phyloP scores from a whole-genome alignment of 2,888 invertebrate genomes.

The Nomada hirtipes region DNA sequence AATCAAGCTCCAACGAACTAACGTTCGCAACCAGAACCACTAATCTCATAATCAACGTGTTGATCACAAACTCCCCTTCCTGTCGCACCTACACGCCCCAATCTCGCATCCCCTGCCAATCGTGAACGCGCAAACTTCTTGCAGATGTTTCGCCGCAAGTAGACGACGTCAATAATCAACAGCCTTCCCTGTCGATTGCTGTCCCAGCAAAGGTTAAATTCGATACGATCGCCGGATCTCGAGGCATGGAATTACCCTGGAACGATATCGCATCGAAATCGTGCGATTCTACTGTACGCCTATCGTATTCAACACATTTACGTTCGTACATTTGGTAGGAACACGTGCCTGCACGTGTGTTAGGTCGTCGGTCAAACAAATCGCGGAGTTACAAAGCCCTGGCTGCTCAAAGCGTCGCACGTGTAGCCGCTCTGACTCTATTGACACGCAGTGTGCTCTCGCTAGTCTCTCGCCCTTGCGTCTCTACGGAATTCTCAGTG shows the following conservation, averaged over 20 bases:
- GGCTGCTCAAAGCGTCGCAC: conserved; percentile 32
- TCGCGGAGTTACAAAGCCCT: conserved; percentile 40
- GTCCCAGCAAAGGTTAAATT: background rate
- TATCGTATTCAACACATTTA: background rate
- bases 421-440: conserved; percentile 11
- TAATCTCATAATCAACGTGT: conserved; percentile 4
- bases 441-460: conserved; percentile 37
- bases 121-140: conserved; percentile 4
- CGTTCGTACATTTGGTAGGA: no score
- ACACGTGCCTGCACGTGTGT: background rate
- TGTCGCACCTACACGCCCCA: background rate
- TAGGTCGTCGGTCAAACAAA: conserved; percentile 43
- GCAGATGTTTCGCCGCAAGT: background rate
- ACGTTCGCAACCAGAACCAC: background rate
- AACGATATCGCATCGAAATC: conserved; percentile 18
- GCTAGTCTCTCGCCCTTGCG: background rate
- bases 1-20: background rate
- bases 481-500: conserved; percentile 36
- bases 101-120: background rate
- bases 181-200: background rate
- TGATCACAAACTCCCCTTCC: background rate
- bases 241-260: background rate
- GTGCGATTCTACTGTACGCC: no score
- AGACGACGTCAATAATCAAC: conserved; percentile 3
- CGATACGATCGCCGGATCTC: background rate